Percentiles rank a stretch among this genome's conserved stretches.
phyloP scores from a whole-genome alignment of 2,888 invertebrate genomes.

The Hyles lineata region DNA sequence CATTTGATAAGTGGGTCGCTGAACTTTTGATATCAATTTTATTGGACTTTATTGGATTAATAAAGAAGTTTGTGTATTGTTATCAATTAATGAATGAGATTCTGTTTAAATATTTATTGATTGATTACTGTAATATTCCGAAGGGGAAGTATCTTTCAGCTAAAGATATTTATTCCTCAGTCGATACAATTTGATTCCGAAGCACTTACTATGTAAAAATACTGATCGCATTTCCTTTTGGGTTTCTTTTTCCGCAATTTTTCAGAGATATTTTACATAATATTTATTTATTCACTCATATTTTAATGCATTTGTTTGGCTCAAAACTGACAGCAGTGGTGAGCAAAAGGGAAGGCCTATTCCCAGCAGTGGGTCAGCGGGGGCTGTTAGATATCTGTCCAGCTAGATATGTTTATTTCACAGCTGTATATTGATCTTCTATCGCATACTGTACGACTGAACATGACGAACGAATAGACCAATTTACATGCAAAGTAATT shows the following conservation, averaged over 20 bases:
- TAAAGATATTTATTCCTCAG: background rate
- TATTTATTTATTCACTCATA: too few relatives aligned
- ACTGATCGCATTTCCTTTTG: background rate
- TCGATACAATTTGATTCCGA: background rate
- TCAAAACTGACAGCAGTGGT: too few relatives aligned
- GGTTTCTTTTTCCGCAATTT: too few relatives aligned
- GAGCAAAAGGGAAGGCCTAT: too few relatives aligned
- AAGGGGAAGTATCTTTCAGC: background rate
- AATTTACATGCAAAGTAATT: background rate
- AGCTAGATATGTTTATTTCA: background rate
- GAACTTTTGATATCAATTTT: constrained; percentile 30
- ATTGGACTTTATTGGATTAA: constrained; percentile 12
- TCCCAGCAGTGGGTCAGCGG: too few relatives aligned
- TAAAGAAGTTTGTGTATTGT: background rate
- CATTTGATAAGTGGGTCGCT: constrained; percentile 33
- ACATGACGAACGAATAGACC: background rate
- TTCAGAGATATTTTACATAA: too few relatives aligned
- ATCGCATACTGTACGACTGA: background rate
- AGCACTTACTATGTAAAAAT: background rate
- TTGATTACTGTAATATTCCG: background rate
- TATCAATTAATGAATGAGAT: background rate
- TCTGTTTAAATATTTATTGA: background rate
- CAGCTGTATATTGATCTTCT: background rate
- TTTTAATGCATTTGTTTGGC: too few relatives aligned
- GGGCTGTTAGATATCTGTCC: too few relatives aligned